Evolutionary conservation across 2,797 vertebrate genomes (phyloP).

Genomic region (Anomalospiza imberbis): DNA sequence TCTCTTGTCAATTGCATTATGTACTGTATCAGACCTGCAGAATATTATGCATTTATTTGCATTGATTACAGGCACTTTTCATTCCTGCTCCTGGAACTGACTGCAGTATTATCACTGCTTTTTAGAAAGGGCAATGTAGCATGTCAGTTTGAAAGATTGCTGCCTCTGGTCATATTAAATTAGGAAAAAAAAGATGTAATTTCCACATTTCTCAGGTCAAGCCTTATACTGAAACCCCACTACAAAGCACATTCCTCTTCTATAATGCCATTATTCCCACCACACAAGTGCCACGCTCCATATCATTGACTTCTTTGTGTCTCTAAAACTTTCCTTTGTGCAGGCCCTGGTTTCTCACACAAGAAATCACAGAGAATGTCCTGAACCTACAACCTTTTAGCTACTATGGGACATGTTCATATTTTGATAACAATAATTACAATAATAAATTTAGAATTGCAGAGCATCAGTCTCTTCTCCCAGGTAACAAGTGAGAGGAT

Average conservation of each 20-base stretch:
- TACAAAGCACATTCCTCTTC: not conserved
- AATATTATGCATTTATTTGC: slow-evolving; percentile 27
- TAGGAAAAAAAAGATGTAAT: not conserved
- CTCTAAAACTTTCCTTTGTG: not conserved
- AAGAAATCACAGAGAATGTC: not conserved
- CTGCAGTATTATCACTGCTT: not conserved
- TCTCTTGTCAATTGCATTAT: slow-evolving; percentile 16
- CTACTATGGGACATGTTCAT: not conserved
- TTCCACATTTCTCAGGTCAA: not conserved
- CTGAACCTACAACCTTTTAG: not conserved
- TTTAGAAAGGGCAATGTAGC: not conserved
- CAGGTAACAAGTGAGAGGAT: not conserved
- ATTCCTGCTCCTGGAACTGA: not conserved
- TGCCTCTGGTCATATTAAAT: not conserved
- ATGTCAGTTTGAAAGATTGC: not conserved
- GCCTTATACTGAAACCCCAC: not conserved
- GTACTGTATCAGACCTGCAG: slow-evolving; percentile 7
- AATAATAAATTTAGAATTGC: not conserved
- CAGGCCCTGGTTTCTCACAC: not conserved
- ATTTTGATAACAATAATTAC: not conserved
- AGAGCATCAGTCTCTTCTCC: not conserved
- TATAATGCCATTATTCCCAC: not conserved
- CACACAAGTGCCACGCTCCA: not conserved
- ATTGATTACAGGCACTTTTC: slow-evolving; percentile 5
- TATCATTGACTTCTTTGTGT: not conserved